Evolutionary conservation across 2,113 vertebrate species (phyloP).

Genomic region (Herpetotheres cachinnans): DNA sequence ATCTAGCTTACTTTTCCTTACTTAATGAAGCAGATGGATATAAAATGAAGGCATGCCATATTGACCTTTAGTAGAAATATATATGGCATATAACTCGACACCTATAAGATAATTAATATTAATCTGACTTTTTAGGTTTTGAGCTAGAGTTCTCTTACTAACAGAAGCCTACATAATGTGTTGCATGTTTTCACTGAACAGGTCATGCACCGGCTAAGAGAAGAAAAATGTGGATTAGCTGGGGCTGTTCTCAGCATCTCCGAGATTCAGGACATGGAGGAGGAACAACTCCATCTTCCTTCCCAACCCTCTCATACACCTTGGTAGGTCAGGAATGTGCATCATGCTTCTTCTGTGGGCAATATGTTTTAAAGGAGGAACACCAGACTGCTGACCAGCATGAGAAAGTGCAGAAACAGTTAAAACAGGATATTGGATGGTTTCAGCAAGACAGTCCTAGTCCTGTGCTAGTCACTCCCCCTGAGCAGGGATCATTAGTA

Average conservation of each 20-base stretch:
- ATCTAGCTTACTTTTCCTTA: conserved; percentile 50
- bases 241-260: neutral
- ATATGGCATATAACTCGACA: conserved; percentile 46
- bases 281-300: neutral
- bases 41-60: conserved; percentile 47
- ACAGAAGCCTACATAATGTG: conserved; percentile 32
- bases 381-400: neutral
- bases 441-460: neutral
- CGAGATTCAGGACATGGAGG: neutral
- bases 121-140: conserved; percentile 44
- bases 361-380: neutral
- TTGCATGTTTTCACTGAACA: conserved; percentile 6
- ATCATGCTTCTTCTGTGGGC: neutral
- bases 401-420: neutral
- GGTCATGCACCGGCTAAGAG: neutral
- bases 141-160: conserved; percentile 34
- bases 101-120: conserved; percentile 65
- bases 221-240: neutral
- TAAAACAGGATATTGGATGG: neutral
- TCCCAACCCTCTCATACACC: neutral
- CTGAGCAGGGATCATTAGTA: neutral
- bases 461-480: neutral
- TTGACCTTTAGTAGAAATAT: conserved; percentile 53
- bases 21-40: conserved; percentile 54
- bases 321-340: neutral